These are phyloP conservation scores for Cassiopea andromeda DNA, from an alignment of 30 jellyfish, hydroid and myxozoan genomes.

Conservation along the genomic window DNA sequence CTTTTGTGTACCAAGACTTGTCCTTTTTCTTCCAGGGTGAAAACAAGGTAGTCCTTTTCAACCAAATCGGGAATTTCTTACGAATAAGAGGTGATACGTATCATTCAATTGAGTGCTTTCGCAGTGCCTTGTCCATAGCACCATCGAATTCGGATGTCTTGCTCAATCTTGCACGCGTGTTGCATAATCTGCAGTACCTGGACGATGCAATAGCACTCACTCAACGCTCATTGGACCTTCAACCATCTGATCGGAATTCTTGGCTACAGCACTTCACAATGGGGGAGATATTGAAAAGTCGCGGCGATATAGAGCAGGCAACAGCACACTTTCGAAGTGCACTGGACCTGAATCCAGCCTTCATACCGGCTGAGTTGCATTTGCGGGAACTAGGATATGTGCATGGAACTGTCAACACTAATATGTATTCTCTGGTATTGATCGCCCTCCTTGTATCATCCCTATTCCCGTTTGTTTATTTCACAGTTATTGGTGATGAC, in stretches of 20 bases:
- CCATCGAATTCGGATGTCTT: conserved; percentile 81
- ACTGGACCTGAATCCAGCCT: conserved; percentile 84
- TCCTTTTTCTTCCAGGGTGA: conserved; percentile 78
- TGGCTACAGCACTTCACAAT: conserved; percentile 96
- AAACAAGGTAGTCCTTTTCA: conserved; percentile 82
- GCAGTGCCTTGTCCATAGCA: conserved; percentile 86
- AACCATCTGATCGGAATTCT: conserved; percentile 77
- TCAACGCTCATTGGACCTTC: conserved; percentile 78
- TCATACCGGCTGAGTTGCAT: conserved; percentile 84
- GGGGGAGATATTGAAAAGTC: conserved; percentile 80
- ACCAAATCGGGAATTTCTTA: conserved; percentile 87
- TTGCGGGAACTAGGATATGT: conserved; percentile 74
- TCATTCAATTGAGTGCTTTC: conserved; percentile 93
- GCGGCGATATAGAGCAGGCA: conserved; percentile 85
- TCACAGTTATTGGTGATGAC: conserved; percentile 68
- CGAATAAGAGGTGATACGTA: conserved; percentile 93
- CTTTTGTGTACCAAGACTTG: too few relatives aligned
- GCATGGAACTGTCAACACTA: conserved; percentile 57
- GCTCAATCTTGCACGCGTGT: conserved; percentile 89
- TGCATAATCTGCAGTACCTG: conserved; percentile 77
- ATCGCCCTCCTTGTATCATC: conserved; percentile 59
- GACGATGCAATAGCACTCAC: conserved; percentile 87
- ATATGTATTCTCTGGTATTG: conserved; percentile 31
- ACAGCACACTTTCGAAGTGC: conserved; percentile 79
- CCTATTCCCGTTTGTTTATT: conserved; percentile 68